These are phyloP conservation scores for Sthenelais limicola DNA, from an alignment of 2,888 invertebrate species.

Conservation along the genomic window DNA sequence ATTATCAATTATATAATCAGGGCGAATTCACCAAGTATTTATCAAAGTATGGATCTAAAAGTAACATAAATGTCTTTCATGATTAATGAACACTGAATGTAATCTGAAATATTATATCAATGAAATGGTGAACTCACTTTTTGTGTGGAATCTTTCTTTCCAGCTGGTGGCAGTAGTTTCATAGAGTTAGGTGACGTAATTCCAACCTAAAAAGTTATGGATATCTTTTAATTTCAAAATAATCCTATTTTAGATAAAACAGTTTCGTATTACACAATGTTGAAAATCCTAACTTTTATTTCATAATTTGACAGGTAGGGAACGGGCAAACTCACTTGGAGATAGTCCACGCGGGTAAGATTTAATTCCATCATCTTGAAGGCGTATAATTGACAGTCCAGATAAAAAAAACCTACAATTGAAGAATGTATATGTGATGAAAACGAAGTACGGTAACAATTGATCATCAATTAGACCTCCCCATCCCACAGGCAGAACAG, in stretches of 20 bases:
- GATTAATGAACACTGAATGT: not conserved
- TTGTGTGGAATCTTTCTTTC: constrained; percentile 78
- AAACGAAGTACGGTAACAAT: too few species aligned
- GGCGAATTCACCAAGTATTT: too few species aligned
- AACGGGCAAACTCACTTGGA: constrained; percentile 73
- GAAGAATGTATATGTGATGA: too few species aligned
- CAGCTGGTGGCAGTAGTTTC: constrained; percentile 81
- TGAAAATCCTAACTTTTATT: not conserved
- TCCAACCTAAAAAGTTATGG: constrained; percentile 60
- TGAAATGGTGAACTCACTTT: constrained; percentile 76
- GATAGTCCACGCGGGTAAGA: constrained; percentile 87
- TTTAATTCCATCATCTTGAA: constrained; percentile 81
- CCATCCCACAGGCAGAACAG: too few species aligned
- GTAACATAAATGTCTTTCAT: too few species aligned
- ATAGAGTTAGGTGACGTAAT: constrained; percentile 80
- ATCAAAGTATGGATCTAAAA: too few species aligned
- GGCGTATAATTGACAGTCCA: too few species aligned
- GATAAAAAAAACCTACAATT: too few species aligned
- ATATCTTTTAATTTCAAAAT: not conserved
- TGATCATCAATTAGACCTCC: too few species aligned
- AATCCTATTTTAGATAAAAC: not conserved
- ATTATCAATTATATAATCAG: too few species aligned
- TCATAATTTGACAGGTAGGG: not conserved
- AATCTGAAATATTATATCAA: too few species aligned
- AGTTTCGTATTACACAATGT: not conserved